Percentiles rank a stretch among this genome's conserved stretches.
phyloP scores from a whole-genome alignment of 1,140 invertebrate species.

The Telenomus remus region DNA sequence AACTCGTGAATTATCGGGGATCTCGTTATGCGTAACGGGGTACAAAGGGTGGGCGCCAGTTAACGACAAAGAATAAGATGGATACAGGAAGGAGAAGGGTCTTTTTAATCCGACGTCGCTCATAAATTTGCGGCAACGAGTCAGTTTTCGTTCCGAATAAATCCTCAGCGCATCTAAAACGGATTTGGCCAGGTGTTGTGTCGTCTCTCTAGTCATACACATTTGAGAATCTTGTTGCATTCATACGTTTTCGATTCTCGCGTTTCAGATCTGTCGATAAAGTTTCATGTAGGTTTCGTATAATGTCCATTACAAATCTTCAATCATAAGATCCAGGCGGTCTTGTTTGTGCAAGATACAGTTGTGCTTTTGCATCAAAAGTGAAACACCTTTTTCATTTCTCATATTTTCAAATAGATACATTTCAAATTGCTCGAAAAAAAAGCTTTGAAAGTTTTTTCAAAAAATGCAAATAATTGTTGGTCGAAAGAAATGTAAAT shows the following conservation, averaged over 20 bases:
- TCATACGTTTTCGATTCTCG: conserved; percentile 14
- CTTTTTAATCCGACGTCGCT: conserved; percentile 70
- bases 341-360: conserved; percentile 15
- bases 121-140: conserved; percentile 74
- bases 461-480: too few species aligned
- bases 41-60: conserved; percentile 63
- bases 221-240: conserved; percentile 27
- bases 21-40: conserved; percentile 72
- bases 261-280: conserved; percentile 16
- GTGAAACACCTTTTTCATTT: not conserved
- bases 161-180: conserved; percentile 67
- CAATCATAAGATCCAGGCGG: not conserved
- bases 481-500: too few species aligned
- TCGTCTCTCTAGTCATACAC: conserved; percentile 18
- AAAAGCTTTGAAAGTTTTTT: too few species aligned
- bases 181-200: conserved; percentile 69
- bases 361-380: not conserved
- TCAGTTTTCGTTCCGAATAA: conserved; percentile 68
- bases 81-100: conserved; percentile 57
- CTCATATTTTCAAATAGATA: too few species aligned
- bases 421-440: too few species aligned
- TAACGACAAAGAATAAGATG: conserved; percentile 48
- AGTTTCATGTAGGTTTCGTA: conserved; percentile 6
- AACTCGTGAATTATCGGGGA: conserved; percentile 64
- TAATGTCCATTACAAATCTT: conserved; percentile 14